These are phyloP conservation scores for Nysson spinosus DNA, from an alignment of 2,888 invertebrate species.

Conservation along the genomic window DNA sequence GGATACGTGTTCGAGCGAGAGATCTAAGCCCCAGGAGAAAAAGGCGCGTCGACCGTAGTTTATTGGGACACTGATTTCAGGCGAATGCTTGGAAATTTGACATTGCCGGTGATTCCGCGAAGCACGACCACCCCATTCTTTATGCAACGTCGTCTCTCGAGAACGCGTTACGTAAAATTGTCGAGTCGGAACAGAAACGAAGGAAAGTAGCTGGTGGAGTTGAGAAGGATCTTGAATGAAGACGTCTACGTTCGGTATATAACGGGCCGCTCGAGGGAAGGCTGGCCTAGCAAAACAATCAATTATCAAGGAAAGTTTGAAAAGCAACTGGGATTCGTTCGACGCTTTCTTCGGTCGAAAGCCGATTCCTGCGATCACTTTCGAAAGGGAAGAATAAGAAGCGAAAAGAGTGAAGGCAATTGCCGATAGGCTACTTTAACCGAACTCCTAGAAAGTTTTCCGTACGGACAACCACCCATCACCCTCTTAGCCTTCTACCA, in stretches of 20 bases:
- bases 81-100: slow-evolving; percentile 71
- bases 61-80: slow-evolving; percentile 70
- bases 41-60: slow-evolving; percentile 62
- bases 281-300: slow-evolving; percentile 70
- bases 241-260: neutral
- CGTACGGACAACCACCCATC: slow-evolving; percentile 48
- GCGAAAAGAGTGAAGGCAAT: slow-evolving; percentile 11
- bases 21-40: slow-evolving; percentile 52
- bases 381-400: slow-evolving; percentile 35
- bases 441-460: slow-evolving; percentile 66
- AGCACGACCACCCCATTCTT: slow-evolving; percentile 32
- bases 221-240: neutral
- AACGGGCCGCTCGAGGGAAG: slow-evolving; percentile 19
- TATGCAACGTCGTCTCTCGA: slow-evolving; percentile 23
- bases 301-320: slow-evolving; percentile 72
- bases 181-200: neutral
- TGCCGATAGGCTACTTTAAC: slow-evolving; percentile 62
- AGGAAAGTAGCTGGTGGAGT: neutral
- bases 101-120: slow-evolving; percentile 61
- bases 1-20: slow-evolving; percentile 18
- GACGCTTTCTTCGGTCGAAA: slow-evolving; percentile 56
- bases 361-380: slow-evolving; percentile 71
- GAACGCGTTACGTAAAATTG: slow-evolving; percentile 32
- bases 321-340: slow-evolving; percentile 54
- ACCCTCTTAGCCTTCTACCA: slow-evolving; percentile 7